Percentiles rank a stretch among this genome's conserved stretches.
Evolutionary conservation across 2,797 vertebrate species (phyloP).

Genomic region (Sebastes nivosus): DNA sequence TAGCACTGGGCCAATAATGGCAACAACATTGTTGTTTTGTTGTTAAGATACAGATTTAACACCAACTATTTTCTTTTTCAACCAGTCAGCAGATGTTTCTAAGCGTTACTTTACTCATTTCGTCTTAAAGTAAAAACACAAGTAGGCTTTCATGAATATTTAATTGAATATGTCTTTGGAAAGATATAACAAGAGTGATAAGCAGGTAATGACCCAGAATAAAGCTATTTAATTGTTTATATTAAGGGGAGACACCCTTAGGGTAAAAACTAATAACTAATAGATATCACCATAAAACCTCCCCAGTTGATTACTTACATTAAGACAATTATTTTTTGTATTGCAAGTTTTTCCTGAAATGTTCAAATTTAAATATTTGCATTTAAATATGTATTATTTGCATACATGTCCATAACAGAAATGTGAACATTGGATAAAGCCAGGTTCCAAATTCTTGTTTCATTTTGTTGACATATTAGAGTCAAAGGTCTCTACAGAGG

Average conservation of each 20-base stretch:
- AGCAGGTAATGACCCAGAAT: background rate
- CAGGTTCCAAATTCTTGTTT: too few species aligned
- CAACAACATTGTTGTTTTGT: background rate
- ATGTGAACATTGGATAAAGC: too few species aligned
- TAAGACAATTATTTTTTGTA: too few species aligned
- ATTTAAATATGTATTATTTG: too few species aligned
- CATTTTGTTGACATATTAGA: too few species aligned
- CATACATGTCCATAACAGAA: too few species aligned
- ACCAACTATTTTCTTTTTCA: background rate
- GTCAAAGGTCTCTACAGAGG: too few species aligned
- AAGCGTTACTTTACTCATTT: background rate
- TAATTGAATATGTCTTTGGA: background rate
- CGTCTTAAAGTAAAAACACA: background rate
- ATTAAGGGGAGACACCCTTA: background rate
- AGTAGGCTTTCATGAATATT: background rate
- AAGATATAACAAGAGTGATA: background rate
- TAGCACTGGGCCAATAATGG: background rate
- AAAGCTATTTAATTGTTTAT: background rate
- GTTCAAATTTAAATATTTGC: too few species aligned
- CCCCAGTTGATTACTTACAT: too few species aligned
- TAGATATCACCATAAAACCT: too few species aligned
- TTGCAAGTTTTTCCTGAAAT: too few species aligned
- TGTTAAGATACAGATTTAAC: background rate
- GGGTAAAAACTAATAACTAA: too few species aligned
- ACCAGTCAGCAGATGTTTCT: background rate